Percentiles rank a stretch among this genome's conserved stretches.
These are phyloP conservation scores for Kryptopterus vitreolus DNA, from an alignment of 2,797 vertebrate species.

Conservation along the genomic window DNA sequence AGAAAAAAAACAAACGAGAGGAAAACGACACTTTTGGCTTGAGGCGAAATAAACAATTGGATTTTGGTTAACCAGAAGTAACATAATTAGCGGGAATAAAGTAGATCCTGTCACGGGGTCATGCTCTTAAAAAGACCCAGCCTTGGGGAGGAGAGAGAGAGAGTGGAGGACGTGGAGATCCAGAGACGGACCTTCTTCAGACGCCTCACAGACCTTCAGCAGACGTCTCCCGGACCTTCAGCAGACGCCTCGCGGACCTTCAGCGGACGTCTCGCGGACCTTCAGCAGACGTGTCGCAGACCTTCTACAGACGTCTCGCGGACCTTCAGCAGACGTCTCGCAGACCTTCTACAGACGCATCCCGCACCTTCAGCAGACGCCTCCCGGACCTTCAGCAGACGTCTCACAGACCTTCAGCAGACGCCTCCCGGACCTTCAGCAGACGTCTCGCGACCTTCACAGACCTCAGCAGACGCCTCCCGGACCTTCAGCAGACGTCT, in stretches of 20 bases:
- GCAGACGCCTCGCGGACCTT: neutral
- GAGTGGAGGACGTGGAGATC: constrained; percentile 4
- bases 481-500: neutral
- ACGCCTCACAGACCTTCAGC: no score
- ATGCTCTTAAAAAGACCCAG: constrained; percentile 79
- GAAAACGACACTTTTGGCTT: constrained; percentile 74
- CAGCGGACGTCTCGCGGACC: no score
- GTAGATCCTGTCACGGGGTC: constrained; percentile 67
- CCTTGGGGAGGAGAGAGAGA: neutral
- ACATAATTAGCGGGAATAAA: constrained; percentile 81
- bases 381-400: no score
- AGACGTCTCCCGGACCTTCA: neutral
- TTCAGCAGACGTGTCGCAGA: no score
- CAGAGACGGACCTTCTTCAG: no score
- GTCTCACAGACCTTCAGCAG: neutral
- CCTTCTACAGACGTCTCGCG: neutral
- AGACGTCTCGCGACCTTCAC: no score
- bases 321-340: neutral
- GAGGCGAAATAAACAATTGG: constrained; percentile 80
- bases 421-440: neutral
- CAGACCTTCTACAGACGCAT: neutral
- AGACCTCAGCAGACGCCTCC: no score
- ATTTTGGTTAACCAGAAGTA: constrained; percentile 85
- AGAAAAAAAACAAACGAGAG: neutral
- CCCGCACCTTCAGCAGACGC: no score